Evolutionary conservation across 1,140 invertebrate species (phyloP).

Genomic region (Cyphomyrmex costatus): DNA sequence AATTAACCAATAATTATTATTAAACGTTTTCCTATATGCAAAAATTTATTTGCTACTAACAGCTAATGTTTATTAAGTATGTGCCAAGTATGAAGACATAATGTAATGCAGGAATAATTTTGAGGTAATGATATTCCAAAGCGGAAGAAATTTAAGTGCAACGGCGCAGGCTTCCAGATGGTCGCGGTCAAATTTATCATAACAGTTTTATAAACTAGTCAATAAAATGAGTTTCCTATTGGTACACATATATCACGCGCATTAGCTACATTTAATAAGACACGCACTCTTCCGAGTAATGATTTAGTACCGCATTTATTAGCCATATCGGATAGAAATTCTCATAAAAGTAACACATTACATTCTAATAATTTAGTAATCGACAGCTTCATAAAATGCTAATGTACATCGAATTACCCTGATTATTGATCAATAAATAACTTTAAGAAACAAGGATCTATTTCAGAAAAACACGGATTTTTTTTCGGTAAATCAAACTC

Average conservation of each 20-base stretch:
- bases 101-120: slow-evolving; percentile 10
- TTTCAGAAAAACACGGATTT: not conserved
- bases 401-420: not conserved
- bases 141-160: slow-evolving; percentile 40
- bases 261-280: slow-evolving; percentile 35
- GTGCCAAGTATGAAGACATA: not conserved
- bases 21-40: not conserved
- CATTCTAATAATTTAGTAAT: slow-evolving; percentile 19
- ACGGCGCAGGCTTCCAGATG: not conserved
- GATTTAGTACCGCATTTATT: slow-evolving; percentile 38
- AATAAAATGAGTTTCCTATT: slow-evolving; percentile 25
- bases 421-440: slow-evolving; percentile 17
- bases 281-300: not conserved
- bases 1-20: not conserved
- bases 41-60: not conserved
- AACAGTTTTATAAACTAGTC: slow-evolving; percentile 26
- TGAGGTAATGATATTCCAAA: not conserved
- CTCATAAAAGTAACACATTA: slow-evolving; percentile 22
- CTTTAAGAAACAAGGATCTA: not conserved
- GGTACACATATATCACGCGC: slow-evolving; percentile 6
- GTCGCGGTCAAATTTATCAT: slow-evolving; percentile 30
- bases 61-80: slow-evolving; percentile 6
- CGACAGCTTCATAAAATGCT: not conserved
- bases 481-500: not conserved
- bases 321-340: slow-evolving; percentile 23